Conservation (phyloP, 2,797 vertebrate species). For the Rhynchonycteris naso region DNA sequence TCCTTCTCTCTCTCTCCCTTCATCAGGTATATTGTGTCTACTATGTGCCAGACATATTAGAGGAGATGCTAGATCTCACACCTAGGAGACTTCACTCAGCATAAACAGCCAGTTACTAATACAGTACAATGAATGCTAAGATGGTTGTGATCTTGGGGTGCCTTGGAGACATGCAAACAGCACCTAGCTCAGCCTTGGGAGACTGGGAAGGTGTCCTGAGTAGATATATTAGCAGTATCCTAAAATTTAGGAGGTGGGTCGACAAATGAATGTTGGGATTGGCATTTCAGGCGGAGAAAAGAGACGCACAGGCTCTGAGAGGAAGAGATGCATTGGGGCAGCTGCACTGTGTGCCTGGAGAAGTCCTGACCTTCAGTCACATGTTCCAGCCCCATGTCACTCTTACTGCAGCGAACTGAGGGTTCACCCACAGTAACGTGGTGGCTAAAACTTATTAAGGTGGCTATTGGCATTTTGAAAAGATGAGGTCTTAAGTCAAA, state of each 20-base stretch:
- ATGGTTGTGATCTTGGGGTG: neutral
- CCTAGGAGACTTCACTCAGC: neutral
- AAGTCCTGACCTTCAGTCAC: neutral
- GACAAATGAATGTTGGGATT: neutral
- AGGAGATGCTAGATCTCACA: neutral
- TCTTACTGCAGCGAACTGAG: neutral
- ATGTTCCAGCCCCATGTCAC: neutral
- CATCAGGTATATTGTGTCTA: neutral
- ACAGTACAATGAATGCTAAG: neutral
- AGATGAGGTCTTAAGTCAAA: neutral
- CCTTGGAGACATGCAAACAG: slow-evolving; percentile 40
- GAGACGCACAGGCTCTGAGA: neutral
- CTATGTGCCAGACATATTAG: neutral
- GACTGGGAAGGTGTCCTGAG: neutral
- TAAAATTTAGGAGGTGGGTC: neutral
- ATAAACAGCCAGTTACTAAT: neutral
- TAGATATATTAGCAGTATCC: neutral
- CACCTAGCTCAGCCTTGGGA: neutral
- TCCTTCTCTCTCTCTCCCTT: neutral
- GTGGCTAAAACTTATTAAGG: neutral
- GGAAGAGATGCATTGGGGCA: neutral
- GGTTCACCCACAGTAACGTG: neutral
- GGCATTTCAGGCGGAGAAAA: neutral
- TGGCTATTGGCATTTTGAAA: neutral
- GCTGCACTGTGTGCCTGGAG: accelerated